phyloP scores from a whole-genome alignment of 2,113 vertebrate species.

The Rhynchopsitta pachyrhyncha region DNA sequence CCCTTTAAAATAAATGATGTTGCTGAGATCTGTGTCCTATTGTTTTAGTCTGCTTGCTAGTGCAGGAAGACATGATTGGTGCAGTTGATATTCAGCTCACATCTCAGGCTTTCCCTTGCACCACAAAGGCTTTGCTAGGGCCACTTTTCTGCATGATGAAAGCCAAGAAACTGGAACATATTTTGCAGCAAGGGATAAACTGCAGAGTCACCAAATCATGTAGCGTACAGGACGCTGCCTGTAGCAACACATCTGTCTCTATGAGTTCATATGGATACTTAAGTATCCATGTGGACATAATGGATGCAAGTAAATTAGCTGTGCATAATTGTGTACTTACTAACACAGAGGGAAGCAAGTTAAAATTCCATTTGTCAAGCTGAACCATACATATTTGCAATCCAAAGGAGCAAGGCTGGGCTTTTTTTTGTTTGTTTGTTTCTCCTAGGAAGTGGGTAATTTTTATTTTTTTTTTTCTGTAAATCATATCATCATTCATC shows the following conservation, averaged over 20 bases:
- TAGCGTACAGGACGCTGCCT: neutral
- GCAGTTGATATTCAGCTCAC: neutral
- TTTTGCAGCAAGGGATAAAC: conserved; percentile 10
- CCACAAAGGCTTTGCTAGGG: neutral
- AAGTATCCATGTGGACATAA: neutral
- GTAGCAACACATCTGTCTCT: neutral
- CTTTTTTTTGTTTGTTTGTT: neutral
- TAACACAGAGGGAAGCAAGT: neutral
- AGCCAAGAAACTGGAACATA: neutral
- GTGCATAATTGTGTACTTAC: neutral
- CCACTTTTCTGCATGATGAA: neutral
- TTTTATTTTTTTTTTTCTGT: neutral
- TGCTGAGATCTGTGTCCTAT: neutral
- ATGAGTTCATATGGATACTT: neutral
- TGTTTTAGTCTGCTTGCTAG: neutral
- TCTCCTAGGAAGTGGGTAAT: neutral
- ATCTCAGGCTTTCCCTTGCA: neutral
- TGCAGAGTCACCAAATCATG: conserved; percentile 11
- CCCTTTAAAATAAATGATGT: neutral
- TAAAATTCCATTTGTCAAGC: neutral
- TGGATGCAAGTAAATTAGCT: conserved; percentile 16
- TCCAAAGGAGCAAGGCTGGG: neutral
- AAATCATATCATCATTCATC: neutral
- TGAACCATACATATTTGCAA: neutral
- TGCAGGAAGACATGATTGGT: neutral